Evolutionary conservation across 2,797 vertebrate species (phyloP).

Genomic region (Chelon labrosus): DNA sequence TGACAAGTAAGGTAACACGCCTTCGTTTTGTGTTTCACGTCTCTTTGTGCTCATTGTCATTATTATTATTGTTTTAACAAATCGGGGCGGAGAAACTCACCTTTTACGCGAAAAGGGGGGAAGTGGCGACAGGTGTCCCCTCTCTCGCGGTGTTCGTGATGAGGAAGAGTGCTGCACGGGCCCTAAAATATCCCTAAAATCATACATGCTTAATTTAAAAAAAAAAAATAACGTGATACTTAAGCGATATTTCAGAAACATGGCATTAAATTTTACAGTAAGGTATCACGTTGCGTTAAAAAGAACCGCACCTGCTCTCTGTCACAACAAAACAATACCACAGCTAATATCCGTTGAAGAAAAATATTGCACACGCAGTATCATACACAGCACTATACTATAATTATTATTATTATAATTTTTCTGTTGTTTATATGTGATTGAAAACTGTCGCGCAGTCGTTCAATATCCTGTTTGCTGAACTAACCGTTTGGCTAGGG

Average conservation of each 20-base stretch:
- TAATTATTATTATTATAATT: neutral
- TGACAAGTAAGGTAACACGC: constrained; percentile 57
- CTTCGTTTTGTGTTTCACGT: neutral
- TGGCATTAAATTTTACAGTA: neutral
- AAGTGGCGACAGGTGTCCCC: constrained; percentile 64
- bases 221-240: neutral
- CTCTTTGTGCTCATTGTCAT: neutral
- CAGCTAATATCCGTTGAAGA: neutral
- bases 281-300: neutral
- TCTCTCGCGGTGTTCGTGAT: constrained; percentile 56
- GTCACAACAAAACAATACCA: too few relatives aligned
- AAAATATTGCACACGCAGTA: neutral
- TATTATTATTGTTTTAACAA: neutral
- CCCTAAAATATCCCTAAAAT: neutral
- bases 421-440: neutral
- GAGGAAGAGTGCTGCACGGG: constrained; percentile 11
- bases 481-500: neutral
- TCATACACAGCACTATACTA: neutral
- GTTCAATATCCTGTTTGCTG: constrained; percentile 54
- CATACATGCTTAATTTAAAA: neutral
- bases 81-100: neutral
- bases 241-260: neutral
- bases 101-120: too few relatives aligned
- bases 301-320: too few relatives aligned
- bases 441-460: neutral